Conservation (phyloP, 2,113 vertebrate genomes). For the Ochotona curzoniae region DNA sequence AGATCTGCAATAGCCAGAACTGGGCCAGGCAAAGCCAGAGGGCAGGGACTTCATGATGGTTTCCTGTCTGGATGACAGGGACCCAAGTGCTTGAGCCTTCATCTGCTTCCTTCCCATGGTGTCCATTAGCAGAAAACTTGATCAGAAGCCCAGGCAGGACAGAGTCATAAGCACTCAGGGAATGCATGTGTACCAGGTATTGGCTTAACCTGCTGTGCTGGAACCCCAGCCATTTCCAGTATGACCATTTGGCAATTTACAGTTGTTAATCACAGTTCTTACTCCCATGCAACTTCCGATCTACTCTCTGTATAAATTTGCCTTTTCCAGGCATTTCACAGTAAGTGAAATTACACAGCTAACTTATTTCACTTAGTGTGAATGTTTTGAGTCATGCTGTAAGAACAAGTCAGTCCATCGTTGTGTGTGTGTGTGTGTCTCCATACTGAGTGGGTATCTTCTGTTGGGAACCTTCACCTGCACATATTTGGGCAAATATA, state of each 20-base stretch:
- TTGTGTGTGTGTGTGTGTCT: neutral
- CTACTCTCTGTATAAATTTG: neutral
- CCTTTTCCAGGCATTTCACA: conserved; percentile 11
- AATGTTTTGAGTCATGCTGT: neutral
- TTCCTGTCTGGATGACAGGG: too few species aligned
- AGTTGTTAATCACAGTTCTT: neutral
- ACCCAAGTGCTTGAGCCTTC: too few species aligned
- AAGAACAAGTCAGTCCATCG: neutral
- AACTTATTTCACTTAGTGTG: neutral
- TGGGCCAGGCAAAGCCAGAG: too few species aligned
- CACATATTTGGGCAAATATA: neutral
- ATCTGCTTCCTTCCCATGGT: too few species aligned
- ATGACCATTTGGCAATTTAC: neutral
- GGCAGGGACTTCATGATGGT: too few species aligned
- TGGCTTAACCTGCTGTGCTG: too few species aligned
- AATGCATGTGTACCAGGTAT: neutral
- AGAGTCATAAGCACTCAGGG: too few species aligned
- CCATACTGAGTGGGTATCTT: neutral
- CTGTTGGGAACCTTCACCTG: neutral
- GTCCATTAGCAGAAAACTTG: too few species aligned
- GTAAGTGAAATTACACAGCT: neutral
- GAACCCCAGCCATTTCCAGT: neutral
- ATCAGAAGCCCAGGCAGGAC: too few species aligned
- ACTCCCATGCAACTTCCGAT: neutral
- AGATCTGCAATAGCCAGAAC: neutral